Evolutionary conservation across 1,140 invertebrate genomes (phyloP), one percentile per base, ranked within the genome.

Genomic region (Tetranychus cinnabarinus): DNA sequence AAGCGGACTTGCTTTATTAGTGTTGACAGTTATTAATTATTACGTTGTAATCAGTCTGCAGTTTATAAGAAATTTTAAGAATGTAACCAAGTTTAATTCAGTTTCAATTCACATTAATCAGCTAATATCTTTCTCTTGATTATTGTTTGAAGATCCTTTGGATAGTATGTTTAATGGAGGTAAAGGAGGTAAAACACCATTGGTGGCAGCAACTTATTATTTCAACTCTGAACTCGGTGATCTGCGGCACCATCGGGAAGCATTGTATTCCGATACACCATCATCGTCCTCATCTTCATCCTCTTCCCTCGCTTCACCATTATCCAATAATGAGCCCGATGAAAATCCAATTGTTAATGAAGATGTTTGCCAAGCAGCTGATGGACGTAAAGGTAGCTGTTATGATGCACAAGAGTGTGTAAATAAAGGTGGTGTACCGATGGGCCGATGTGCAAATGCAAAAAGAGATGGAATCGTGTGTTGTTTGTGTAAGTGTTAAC

Each of bases 391-490:
- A 46, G 67, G 67, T 3, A 66, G 61, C 0, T 68, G 67, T 58
- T 68, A 68, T 56, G 66, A 67, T 2, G 66, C 67, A 2, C 13
- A 62, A 2, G 64, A 65, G 36, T 68, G 67, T 55, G 55, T 65
- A 3, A 60, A 65, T 33, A 31, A 62, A 13, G 66, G 66, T 7
- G 67, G 67, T 8, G 65, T 65, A 5, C 67, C 67, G n/a, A 68
- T 68, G 65, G 67, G 67, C 0, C 46, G 61, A 37, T 68, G 67
- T 59, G 8, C 15, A 8, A 31, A n/a, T n/a, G 7, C 36, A 8
- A 34, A 42, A 33, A 31, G 34, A 42, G n/a, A n/a, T 10, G 59
- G 62, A 2, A 36, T 47, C 34, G 67, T 68, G n/a, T 68, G 67
- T 46, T 68, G 67, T 47, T 55, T 68, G 39, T 68, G 65, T 66